These are phyloP conservation scores for Alosa sapidissima DNA, from an alignment of 2,797 vertebrate species.

Conservation along the genomic window DNA sequence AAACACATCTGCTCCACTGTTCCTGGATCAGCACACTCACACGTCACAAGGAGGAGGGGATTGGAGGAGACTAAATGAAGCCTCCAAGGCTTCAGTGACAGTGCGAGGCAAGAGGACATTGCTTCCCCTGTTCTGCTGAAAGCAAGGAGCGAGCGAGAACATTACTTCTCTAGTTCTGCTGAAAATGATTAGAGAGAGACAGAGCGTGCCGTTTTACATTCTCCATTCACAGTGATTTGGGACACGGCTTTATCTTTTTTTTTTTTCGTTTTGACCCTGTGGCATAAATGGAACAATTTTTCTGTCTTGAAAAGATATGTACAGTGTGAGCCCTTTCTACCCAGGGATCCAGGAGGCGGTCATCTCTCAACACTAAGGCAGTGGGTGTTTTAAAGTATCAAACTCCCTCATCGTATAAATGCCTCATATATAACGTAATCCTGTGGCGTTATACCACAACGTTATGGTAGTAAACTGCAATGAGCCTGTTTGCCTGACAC, in stretches of 20 bases:
- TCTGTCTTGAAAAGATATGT: background rate
- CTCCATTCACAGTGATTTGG: background rate
- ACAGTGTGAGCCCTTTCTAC: background rate
- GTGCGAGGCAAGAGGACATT: background rate
- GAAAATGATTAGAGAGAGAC: background rate
- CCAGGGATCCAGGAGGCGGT: background rate
- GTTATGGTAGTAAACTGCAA: background rate
- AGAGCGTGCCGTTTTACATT: background rate
- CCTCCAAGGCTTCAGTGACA: background rate
- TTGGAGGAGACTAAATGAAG: background rate
- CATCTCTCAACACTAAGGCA: background rate
- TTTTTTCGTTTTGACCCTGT: background rate
- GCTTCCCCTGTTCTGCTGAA: background rate
- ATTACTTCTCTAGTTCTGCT: background rate
- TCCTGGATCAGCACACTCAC: background rate
- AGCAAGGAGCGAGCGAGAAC: background rate
- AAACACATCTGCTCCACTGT: background rate
- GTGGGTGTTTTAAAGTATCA: background rate
- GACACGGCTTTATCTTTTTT: background rate
- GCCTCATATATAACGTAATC: background rate
- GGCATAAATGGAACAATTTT: background rate
- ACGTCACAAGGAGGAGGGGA: background rate
- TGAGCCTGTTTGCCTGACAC: background rate
- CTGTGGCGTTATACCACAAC: background rate
- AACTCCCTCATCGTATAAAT: background rate